Evolutionary conservation across 2,888 invertebrate species (phyloP), one percentile per base, ranked within the genome.

Genomic region (Volucella zonaria): DNA sequence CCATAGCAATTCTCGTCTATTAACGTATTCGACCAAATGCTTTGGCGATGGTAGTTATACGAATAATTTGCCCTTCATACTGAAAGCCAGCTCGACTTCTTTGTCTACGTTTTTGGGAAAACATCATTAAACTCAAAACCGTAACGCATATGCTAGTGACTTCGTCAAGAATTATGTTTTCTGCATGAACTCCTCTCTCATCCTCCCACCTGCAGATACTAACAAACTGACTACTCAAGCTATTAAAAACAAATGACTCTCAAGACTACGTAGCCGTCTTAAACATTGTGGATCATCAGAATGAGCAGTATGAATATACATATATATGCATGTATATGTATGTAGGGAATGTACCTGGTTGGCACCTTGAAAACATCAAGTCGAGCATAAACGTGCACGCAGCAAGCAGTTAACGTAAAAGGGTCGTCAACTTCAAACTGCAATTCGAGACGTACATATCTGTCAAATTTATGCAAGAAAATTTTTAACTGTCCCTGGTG

Each of bases 81-180:
- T 64, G 31, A 51, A 31, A 31, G 31, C 6, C 31, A 31, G 31
- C 15, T 11, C 56, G 58, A 52, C 47, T 64, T 31, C 79, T 76
- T 71, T 76, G 58, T 76, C 68, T 51, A 61, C 71, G 71, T 52
- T 52, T 66, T 59, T 31, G 31, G 31, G 43, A 18, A 75, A 62
- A 66, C 76, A 71, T 76, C 80, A 85, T 81, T 85, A 81, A 85
- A 77, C 47, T 67, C 76, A 62, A 67, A 62, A 76, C 59, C 59
- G 76, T 73, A 81, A 76, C 76, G 68, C 70, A 70, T 76, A 42
- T 64, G 54, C 38, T 77, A 56, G 31, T 47, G 73, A 67, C 66
- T 71, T 54, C 76, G 80, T 64, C 73, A 81, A 59, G 85, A 85
- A 74, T 81, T 81, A 77, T 80, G 56, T 80, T 83, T 83, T 71